Conservation (phyloP, 2,113 vertebrate species). For the Pelodiscus sinensis region DNA sequence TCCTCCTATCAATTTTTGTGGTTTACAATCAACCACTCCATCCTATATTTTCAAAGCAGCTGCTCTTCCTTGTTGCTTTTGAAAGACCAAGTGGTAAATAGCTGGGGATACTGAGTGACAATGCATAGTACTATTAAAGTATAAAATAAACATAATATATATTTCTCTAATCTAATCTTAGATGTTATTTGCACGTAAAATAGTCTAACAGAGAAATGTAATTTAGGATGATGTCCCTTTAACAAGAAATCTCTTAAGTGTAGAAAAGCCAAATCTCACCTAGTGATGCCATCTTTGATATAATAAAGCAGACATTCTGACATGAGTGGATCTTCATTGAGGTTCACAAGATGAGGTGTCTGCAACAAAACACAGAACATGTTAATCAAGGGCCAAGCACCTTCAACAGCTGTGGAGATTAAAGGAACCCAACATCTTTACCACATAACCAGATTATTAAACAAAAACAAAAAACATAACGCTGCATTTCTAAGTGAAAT, state of each 20-base stretch:
- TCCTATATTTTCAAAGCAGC: background rate
- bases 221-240: conserved; percentile 7
- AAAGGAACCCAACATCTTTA: background rate
- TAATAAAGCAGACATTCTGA: conserved; percentile 99
- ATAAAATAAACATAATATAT: background rate
- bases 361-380: conserved; percentile 67
- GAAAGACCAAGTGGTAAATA: background rate
- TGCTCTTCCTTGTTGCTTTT: background rate
- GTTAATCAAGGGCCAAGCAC: background rate
- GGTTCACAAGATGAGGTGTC: conserved; percentile 98
- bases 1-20: background rate
- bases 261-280: conserved; percentile 77
- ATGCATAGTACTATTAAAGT: background rate
- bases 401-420: background rate
- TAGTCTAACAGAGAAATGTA: conserved; percentile 8
- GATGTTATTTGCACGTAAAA: background rate
- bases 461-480: background rate
- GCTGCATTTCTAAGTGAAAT: background rate
- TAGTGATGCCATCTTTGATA: conserved; percentile 98
- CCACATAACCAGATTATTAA: background rate
- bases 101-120: background rate
- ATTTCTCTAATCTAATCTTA: background rate
- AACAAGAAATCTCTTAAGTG: background rate
- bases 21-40: background rate
- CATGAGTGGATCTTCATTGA: conserved; percentile 99